These are phyloP conservation scores for Thunnus albacares DNA, from an alignment of 2,797 vertebrate genomes.

Conservation along the genomic window DNA sequence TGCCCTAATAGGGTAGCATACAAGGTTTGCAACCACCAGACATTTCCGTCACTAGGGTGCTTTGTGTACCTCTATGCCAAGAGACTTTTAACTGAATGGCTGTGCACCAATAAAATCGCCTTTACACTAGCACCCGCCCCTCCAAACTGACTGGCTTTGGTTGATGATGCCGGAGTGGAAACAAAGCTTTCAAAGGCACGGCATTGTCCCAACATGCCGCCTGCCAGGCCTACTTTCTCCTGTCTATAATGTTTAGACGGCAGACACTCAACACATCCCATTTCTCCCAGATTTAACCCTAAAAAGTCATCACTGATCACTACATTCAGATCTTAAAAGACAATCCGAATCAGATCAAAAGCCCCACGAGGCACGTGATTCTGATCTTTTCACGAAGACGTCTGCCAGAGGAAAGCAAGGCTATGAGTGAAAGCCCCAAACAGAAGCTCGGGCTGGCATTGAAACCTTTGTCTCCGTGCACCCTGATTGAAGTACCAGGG, in stretches of 20 bases:
- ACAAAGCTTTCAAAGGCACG: constrained; percentile 87
- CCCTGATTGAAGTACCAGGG: constrained; percentile 79
- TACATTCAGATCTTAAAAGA: constrained; percentile 34
- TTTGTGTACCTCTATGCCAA: constrained; percentile 82
- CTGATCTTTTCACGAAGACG: background rate
- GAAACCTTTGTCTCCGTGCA: constrained; percentile 87
- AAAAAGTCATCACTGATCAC: background rate
- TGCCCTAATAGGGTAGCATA: constrained; percentile 98
- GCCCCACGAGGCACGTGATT: background rate
- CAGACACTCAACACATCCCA: constrained; percentile 5
- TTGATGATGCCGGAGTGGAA: constrained; percentile 83
- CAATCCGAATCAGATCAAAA: constrained; percentile 43
- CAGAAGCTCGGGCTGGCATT: constrained; percentile 65
- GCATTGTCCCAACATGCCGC: constrained; percentile 49
- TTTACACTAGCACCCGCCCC: constrained; percentile 84
- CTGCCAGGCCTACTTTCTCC: constrained; percentile 42
- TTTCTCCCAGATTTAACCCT: constrained; percentile 23
- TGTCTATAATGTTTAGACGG: constrained; percentile 17
- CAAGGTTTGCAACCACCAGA: constrained; percentile 95
- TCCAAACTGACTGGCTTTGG: constrained; percentile 89
- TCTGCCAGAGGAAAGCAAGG: constrained; percentile 31
- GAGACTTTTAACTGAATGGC: constrained; percentile 86
- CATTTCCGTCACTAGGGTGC: constrained; percentile 84
- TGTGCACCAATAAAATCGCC: constrained; percentile 90
- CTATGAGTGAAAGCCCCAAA: constrained; percentile 31